Base-by-base conservation (phyloP, 2,888 invertebrate genomes). In the Masnerella sp. region DNA sequence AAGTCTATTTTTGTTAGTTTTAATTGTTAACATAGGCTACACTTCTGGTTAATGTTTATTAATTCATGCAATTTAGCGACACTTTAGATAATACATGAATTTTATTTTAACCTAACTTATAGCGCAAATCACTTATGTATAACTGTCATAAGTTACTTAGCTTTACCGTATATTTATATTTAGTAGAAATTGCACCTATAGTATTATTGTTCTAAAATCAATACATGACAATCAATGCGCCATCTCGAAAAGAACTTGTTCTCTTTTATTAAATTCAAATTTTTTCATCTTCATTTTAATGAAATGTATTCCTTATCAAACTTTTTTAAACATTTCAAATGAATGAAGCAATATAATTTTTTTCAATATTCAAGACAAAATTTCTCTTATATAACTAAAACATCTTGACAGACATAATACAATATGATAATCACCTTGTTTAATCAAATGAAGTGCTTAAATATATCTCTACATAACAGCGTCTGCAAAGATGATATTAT, bases 71-170 rank as follows among this genome's bases (percentile, higher is more conserved):
- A 34, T 30, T 45, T 40, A 14, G 43, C 3, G 14, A 54, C 36
- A 34, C 20, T 42, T 28, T 58, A 36, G 42, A 59, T 59, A 68
- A 59, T 59, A 3, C 15, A 51, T 52, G 45, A n/a, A 45, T 51
- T 58, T 51, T 58, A 58, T 58, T 58, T 42, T 51, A 47, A 42
- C 17, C 30, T 51, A 18, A 52, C 45, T 69, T 69, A 52, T 45
- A 69, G 45, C 34, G 47, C 38, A 40, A 61, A 61, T 61, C 61
- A 52, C 38, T 69, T 61, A 61, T 61, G 43, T 22, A 59, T 40
- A 61, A 61, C 54, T 69, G 68, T 56, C 62, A 70, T 54, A 54
- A 70, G 56, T 70, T 62, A 62, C 54, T 52, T 40, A 69, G 54
- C 54, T 49, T 61, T 51, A 14, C 15, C 68, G 43, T 59, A 45